phyloP scores from a whole-genome alignment of 2,888 invertebrate species.

The Xestia c-nigrum region DNA sequence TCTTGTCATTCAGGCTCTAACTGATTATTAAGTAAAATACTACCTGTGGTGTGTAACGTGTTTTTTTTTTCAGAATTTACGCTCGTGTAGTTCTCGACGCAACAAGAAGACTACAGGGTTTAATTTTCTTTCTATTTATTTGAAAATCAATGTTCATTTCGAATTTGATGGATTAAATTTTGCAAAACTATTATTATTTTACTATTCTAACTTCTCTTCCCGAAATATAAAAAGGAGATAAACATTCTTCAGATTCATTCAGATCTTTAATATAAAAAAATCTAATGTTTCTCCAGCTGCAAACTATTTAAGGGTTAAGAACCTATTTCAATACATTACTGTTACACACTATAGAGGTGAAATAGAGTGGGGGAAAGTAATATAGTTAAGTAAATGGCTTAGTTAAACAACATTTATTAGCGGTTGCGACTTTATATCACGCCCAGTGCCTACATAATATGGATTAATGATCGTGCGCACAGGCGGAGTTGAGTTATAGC shows the following conservation, averaged over 20 bases:
- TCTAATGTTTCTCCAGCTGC: not conserved
- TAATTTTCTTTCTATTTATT: slow-evolving; percentile 8
- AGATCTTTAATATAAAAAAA: not conserved
- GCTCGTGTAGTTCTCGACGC: slow-evolving; percentile 33
- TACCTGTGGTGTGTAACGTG: not conserved
- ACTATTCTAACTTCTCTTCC: not conserved
- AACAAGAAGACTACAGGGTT: not conserved
- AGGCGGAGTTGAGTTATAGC: slow-evolving; percentile 19
- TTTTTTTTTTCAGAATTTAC: slow-evolving; percentile 13
- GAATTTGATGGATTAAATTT: not conserved
- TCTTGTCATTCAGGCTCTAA: slow-evolving; percentile 20
- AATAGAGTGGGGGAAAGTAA: slow-evolving; percentile 48
- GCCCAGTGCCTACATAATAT: slow-evolving; percentile 49
- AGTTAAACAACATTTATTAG: slow-evolving; percentile 62
- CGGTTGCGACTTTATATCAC: slow-evolving; percentile 52
- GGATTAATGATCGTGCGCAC: slow-evolving; percentile 52
- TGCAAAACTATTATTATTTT: not conserved
- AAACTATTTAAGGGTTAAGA: slow-evolving; percentile 35
- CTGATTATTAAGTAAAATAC: slow-evolving; percentile 39
- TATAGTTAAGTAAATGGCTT: slow-evolving; percentile 59
- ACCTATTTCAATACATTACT: not conserved
- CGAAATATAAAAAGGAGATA: not conserved
- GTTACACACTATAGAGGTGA: slow-evolving; percentile 3
- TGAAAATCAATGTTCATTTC: not conserved
- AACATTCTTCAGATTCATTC: not conserved